Base-by-base conservation (phyloP, 2,888 invertebrate species). In the Parnassius mnemosyne region DNA sequence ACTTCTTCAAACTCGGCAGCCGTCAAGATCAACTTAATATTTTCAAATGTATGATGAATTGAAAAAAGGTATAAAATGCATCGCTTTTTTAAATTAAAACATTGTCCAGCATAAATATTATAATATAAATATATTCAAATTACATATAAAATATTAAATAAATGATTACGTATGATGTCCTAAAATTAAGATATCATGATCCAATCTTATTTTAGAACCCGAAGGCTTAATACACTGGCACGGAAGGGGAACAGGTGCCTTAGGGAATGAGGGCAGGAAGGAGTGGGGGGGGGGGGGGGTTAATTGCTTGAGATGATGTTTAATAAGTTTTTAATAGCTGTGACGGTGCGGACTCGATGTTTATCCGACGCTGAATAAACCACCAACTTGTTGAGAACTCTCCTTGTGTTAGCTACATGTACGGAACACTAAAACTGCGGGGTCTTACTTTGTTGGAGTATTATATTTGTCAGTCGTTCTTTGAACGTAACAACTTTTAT, bases 261-360 rank as follows among this genome's bases (percentile, higher is more conserved):
- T 55, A 49, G 68, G 66, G 68, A 68, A 67, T 66, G 71, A 66
- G 65, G 66, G 67, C 67, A 68, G 66, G 66, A 69, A 66, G 65
- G 65, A 63, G 60, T 16, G 1, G 66, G 63, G 69, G 68, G 64
- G 67, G 61, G 61, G 75, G 83, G 83, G 81, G 81, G 84, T 92
- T 93, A 93, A 93, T 93, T 93, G 93, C 89, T 84, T 86, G 93
- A 92, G 93, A 93, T 93, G 92, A 93, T 93, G 93, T 93, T 93
- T 93, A 93, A 93, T 93, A 93, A 93, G 92, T 93, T 93, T 93
- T 93, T 93, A 93, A 93, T 93, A 92, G 93, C 92, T 83, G 84
- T 86, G 81, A 84, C 84, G 86, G 78, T 74, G 78, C 78, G 81
- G 77, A 78, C 79, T 81, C 78, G 78, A 68, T 83, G 84, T 79